These are phyloP conservation scores for Tenualosa ilisha DNA, from an alignment of 2,797 vertebrate genomes.

Conservation along the genomic window DNA sequence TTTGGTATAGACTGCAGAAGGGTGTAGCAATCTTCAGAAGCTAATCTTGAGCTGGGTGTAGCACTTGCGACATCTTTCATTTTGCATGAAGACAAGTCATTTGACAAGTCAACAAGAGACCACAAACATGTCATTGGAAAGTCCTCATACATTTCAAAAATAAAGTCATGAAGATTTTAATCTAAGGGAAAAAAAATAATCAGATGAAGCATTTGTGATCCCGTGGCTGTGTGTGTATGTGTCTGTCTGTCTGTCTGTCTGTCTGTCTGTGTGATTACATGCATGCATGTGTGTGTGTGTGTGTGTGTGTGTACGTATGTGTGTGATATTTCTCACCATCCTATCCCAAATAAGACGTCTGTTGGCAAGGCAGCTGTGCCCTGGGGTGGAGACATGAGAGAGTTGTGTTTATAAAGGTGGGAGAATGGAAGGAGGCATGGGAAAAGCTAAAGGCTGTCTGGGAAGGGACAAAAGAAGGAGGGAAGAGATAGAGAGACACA, in stretches of 20 bases:
- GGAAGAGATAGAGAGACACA: not conserved
- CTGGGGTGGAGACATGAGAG: conserved; percentile 6
- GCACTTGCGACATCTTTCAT: too few relatives aligned
- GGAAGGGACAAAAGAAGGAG: not conserved
- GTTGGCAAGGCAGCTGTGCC: conserved; percentile 6
- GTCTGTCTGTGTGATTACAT: conserved; percentile 3
- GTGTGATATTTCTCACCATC: conserved; percentile 14
- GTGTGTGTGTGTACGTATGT: conserved; percentile 8
- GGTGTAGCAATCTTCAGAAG: not conserved
- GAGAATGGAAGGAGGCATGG: not conserved
- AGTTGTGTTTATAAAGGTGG: conserved; percentile 22
- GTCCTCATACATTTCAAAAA: not conserved
- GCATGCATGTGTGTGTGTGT: conserved; percentile 14
- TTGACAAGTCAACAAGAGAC: not conserved
- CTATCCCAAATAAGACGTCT: conserved; percentile 14
- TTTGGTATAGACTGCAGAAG: not conserved
- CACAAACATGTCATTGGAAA: not conserved
- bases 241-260: conserved; percentile 20
- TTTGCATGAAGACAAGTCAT: too few relatives aligned
- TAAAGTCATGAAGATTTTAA: not conserved
- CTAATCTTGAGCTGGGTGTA: too few relatives aligned
- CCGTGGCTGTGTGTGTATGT: conserved; percentile 20
- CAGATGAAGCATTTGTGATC: not conserved
- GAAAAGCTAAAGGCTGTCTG: not conserved
- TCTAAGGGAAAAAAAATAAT: not conserved